Percentiles rank a stretch among this genome's conserved stretches.
phyloP scores from a whole-genome alignment of 2,797 vertebrate genomes.

The Rhynchonycteris naso region DNA sequence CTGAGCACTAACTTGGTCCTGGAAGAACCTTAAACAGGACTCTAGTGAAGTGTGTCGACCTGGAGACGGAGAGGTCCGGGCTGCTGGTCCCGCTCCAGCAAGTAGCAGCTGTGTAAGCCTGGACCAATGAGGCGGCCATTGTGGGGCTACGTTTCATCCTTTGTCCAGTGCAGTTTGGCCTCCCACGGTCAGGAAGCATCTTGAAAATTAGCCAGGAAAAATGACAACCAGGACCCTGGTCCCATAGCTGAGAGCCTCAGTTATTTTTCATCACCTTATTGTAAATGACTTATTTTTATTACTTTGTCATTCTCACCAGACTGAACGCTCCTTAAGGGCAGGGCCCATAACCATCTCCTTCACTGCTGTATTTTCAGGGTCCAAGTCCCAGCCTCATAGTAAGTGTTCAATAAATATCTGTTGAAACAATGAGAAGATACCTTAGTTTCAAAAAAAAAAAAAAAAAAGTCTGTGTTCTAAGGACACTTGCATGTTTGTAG shows the following conservation, averaged over 20 bases:
- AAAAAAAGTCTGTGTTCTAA: neutral
- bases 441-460: neutral
- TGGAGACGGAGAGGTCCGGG: neutral
- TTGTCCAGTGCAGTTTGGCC: neutral
- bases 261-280: neutral
- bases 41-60: neutral
- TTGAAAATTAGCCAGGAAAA: neutral
- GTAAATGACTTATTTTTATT: neutral
- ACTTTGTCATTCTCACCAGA: neutral
- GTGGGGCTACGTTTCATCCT: neutral
- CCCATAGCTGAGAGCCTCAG: rapidly evolving
- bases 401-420: neutral
- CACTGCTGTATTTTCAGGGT: neutral
- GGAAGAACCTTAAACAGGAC: neutral
- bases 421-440: neutral
- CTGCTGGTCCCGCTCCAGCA: neutral
- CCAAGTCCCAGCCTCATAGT: neutral
- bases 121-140: neutral
- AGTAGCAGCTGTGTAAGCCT: neutral
- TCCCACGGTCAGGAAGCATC: neutral
- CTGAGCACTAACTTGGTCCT: neutral
- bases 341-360: rapidly evolving
- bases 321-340: neutral
- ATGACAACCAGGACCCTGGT: neutral
- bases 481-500: neutral